Evolutionary conservation across 1,140 invertebrate species (phyloP), one percentile per base, ranked within the genome.

Genomic region (Drosophila dunni): DNA sequence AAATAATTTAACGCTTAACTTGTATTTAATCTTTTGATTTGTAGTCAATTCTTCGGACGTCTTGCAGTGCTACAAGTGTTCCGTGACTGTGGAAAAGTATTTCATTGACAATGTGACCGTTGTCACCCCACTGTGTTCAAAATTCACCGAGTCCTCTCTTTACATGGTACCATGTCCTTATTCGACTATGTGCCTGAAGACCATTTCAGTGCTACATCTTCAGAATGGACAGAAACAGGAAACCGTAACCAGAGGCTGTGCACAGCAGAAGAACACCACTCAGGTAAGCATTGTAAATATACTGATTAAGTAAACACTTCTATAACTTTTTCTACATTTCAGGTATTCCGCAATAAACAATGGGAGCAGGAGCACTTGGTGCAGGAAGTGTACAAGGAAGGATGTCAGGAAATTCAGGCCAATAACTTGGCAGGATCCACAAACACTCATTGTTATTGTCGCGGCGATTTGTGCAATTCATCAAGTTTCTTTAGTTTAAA

Each of bases 141-240:
- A 96, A 79, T 97, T 97, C 84, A 95, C 97, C 78, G 93, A 94
- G 38, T 95, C 95, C 3, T 89, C 94, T 1, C 93, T 93, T 58
- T 97, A 94, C 89, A 94, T 96, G 73, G 94, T 95, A 0, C 94
- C 95, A 53, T 97, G 97, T 91, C 95, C 95, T 4, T 95, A 94
- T 77, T 97, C 97, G 6, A 97, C 96, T 0, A 95, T 96, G 93
- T 97, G 97, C 81, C 94, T 95, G 93, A 97, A 96, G 81, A 95
- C 94, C 72, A 95, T 95, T 7, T 94, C 94, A 64, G 92, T 94
- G 72, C 93, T 94, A 3, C 92, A 93, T 64, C 92, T 96, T 63
- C 93, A 93, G 53, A 94, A 95, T 83, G 95, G 94, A 93, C 94
- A 95, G 15, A 95, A 24, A 42, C 94, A 94, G 36, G 95, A 94